A percentile compares a stretch with the other conserved stretches of the same genome.
Conservation (phyloP, 2,113 vertebrate genomes). For the Aldabrachelys gigantea region DNA sequence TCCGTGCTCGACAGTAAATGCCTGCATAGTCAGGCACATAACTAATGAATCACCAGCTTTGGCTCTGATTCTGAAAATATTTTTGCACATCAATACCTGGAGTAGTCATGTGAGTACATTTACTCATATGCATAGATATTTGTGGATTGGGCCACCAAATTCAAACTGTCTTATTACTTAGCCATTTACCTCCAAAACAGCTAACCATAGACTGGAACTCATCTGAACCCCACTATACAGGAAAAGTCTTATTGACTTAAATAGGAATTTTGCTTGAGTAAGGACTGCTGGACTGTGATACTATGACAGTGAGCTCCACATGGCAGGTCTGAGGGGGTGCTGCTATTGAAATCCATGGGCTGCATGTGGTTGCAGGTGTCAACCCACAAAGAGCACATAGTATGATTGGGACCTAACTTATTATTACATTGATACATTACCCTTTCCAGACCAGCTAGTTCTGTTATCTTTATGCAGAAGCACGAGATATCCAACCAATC, state of each 20-base stretch:
- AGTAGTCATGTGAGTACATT: not conserved
- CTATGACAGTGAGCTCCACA: not conserved
- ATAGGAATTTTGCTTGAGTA: not conserved
- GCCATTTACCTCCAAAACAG: not conserved
- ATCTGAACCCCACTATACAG: accelerated
- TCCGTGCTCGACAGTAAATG: not conserved
- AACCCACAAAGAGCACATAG: not conserved
- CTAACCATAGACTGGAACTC: accelerated
- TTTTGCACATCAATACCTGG: not conserved
- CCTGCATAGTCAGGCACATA: not conserved
- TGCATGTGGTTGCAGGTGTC: accelerated
- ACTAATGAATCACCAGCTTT: not conserved
- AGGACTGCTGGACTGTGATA: not conserved
- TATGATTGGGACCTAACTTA: not conserved
- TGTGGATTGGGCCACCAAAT: not conserved
- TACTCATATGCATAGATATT: not conserved
- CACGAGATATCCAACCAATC: not conserved
- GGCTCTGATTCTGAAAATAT: not conserved
- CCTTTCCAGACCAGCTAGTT: accelerated
- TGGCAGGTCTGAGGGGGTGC: not conserved
- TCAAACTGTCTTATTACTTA: not conserved
- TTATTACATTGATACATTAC: not conserved
- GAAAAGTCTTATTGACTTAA: not conserved
- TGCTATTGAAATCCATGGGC: no score
- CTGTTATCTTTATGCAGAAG: not conserved